Percentiles rank a stretch among this genome's conserved stretches.
Conservation (phyloP, 53 echinoderm and acorn worm genomes). For the Mesocentrotus franciscanus region DNA sequence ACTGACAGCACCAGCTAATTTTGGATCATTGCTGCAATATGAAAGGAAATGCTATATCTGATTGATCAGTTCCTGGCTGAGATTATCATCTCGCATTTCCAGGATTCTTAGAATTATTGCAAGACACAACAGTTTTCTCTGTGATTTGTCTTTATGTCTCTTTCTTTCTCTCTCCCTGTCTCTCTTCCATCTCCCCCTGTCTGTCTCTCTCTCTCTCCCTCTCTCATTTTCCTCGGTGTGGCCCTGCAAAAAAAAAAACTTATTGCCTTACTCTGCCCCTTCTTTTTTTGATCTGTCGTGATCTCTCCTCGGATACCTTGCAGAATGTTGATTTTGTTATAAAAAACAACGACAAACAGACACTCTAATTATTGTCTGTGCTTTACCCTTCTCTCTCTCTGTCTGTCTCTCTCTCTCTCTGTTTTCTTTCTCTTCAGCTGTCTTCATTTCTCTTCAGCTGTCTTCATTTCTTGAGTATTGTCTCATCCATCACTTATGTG, state of each 20-base stretch:
- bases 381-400: neutral
- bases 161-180: neutral
- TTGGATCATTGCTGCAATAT: neutral
- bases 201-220: neutral
- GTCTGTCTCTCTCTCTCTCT: neutral
- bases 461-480: neutral
- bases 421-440: neutral
- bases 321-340: neutral
- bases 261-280: neutral
- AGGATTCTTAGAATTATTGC: constrained; percentile 18
- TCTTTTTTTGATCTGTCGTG: neutral
- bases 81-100: constrained; percentile 24
- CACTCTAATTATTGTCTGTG: neutral
- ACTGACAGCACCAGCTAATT: neutral
- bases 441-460: neutral
- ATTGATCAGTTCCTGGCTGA: constrained; percentile 9
- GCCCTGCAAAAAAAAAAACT: neutral
- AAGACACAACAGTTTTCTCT: neutral
- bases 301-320: neutral
- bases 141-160: neutral
- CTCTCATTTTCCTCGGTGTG: neutral
- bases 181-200: neutral
- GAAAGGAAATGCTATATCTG: neutral
- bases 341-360: neutral
- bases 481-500: neutral